A percentile compares a stretch with the other conserved stretches of the same genome.
Conservation (phyloP, 1,140 invertebrate species). For the Caenorhabditis latens region DNA sequence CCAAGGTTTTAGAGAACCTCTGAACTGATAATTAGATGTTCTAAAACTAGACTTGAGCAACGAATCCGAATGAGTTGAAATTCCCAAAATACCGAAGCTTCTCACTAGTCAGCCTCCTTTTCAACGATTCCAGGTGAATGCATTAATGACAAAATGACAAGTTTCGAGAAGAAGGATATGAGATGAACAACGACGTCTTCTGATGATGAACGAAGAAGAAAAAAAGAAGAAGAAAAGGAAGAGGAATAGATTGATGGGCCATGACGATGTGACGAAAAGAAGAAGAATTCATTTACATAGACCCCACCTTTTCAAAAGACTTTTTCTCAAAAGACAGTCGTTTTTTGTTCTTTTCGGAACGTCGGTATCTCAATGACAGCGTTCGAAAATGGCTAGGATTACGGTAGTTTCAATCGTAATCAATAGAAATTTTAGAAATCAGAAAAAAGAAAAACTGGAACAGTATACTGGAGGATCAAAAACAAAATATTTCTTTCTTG, state of each 20-base stretch:
- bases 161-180: constrained; percentile 26
- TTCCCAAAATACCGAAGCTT: neutral
- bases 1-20: too few relatives aligned
- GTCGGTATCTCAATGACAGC: neutral
- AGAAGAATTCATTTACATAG: constrained; percentile 52
- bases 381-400: neutral
- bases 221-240: neutral
- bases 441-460: too few relatives aligned
- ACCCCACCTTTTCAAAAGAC: neutral
- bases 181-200: constrained; percentile 50
- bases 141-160: constrained; percentile 49
- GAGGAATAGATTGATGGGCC: constrained; percentile 58
- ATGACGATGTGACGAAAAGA: constrained; percentile 51
- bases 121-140: constrained; percentile 38
- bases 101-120: too few relatives aligned
- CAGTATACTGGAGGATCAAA: too few relatives aligned
- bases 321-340: neutral
- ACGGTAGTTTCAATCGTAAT: neutral
- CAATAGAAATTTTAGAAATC: neutral
- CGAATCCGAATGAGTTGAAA: too few relatives aligned
- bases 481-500: too few relatives aligned
- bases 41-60: too few relatives aligned
- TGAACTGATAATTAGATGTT: neutral
- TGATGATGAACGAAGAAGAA: neutral
- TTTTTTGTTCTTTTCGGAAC: constrained; percentile 8